Base-by-base conservation (phyloP, 1,140 invertebrate genomes). In the Chymomyza costata region DNA sequence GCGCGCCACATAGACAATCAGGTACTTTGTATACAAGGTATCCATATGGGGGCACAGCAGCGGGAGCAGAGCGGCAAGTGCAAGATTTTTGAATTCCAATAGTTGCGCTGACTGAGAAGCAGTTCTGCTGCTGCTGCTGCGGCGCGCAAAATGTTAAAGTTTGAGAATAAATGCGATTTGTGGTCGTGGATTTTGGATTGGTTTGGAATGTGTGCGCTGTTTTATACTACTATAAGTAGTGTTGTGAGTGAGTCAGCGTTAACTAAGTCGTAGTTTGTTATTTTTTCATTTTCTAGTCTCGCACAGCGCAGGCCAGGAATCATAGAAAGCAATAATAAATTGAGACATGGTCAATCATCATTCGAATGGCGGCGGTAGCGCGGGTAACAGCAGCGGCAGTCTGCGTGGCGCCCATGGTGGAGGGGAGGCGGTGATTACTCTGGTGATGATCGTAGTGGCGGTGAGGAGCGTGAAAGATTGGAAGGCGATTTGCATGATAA, bases 401-500 rank as follows among this genome's bases (percentile, higher is more conserved):
- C 25, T 65, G 2, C 52, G 54, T 1, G 61, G 54, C 2, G 60
- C 56, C 13, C 8, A 14, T 1, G 59, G 70, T 6, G 70, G 66
- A 71, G 69, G 7, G 69, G 71, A 3, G 82, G 65, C 3, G 76
- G 76, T 6, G 69, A 70, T 10, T 85, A 81, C 48, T 85, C 84
- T 1, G 84, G 82, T 1, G 84, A 85, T 38, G 84, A 85, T 52
- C 74, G 82, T 3, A 85, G 73, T 16, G 76, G 67, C 7, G 83
- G 71, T 17, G 83, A 83, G 21, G 82, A 83, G 39, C 57, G 82
- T 8, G 82, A 84, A 13, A 52, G 82, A n/a, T 34, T 63, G 10
- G 74, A 83, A 5, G 61, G 52, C 13, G 81, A 83, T 28, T 41
- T 85, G 10, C 65, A 89, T 61, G 90, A 91, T 73, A 91, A 90